These are phyloP conservation scores for Limnephilus lunatus DNA, from an alignment of 2,888 invertebrate genomes.

Conservation along the genomic window DNA sequence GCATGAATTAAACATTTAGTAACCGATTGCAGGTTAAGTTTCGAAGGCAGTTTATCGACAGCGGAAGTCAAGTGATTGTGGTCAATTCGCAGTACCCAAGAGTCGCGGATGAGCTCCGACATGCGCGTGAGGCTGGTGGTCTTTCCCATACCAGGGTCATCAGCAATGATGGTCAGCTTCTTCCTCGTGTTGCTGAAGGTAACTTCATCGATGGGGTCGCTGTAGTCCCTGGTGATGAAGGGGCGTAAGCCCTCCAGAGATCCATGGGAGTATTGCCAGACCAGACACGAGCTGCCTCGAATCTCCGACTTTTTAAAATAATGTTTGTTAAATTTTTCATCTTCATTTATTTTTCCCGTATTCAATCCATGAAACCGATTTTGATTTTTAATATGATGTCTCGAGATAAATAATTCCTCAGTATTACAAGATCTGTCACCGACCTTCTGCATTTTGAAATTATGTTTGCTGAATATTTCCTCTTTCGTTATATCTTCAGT, in stretches of 20 bases:
- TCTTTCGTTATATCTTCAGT: no score
- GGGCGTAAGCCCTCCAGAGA: not conserved
- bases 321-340: not conserved
- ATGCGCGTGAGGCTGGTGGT: not conserved
- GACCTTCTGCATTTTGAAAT: no score
- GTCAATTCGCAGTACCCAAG: not conserved
- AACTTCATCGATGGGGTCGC: not conserved
- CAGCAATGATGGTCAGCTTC: not conserved
- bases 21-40: not conserved
- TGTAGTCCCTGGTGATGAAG: not conserved
- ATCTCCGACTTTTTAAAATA: not conserved
- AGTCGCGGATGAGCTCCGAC: not conserved
- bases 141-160: not conserved
- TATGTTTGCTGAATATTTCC: no score
- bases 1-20: not conserved
- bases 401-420: no score
- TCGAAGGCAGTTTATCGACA: not conserved
- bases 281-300: not conserved
- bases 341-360: not conserved
- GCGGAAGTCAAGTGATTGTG: not conserved
- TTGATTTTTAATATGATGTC: no score
- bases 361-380: not conserved
- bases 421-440: no score
- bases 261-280: not conserved
- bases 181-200: not conserved